These are phyloP conservation scores for Pseudobourletiella spinata DNA, from an alignment of 1,140 invertebrate genomes.

Conservation along the genomic window DNA sequence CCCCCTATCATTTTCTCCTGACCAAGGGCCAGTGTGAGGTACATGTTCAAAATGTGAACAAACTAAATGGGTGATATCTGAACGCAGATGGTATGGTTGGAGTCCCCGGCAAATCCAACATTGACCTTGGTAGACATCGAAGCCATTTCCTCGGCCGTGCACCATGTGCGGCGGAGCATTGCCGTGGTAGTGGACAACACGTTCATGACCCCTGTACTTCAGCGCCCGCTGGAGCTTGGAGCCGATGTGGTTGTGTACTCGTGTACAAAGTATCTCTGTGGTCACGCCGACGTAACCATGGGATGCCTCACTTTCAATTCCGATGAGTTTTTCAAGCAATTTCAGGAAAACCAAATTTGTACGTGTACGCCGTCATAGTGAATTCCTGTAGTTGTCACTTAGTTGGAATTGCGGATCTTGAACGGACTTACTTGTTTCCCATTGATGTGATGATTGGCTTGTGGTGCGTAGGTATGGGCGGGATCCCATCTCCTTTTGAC, in stretches of 20 bases:
- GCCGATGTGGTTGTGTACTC: conserved; percentile 58
- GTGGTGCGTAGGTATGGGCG: conserved; percentile 42
- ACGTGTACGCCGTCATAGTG: too few species aligned
- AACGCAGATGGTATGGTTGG: conserved; percentile 81
- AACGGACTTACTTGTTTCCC: too few species aligned
- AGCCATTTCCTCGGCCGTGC: conserved; percentile 56
- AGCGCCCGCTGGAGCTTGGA: conserved; percentile 54
- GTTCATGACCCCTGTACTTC: conserved; percentile 75
- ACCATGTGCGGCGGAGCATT: conserved; percentile 52
- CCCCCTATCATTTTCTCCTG: background rate
- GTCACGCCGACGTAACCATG: conserved; percentile 60
- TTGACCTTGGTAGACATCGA: conserved; percentile 85
- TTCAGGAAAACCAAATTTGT: conserved; percentile 54
- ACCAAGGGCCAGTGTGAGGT: background rate
- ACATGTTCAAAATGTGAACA: too few species aligned
- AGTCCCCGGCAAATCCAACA: conserved; percentile 92
- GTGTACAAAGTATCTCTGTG: conserved; percentile 61
- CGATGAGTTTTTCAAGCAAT: conserved; percentile 44
- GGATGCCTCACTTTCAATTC: conserved; percentile 48
- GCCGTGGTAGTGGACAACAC: conserved; percentile 94
- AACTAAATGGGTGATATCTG: background rate
- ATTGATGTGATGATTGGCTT: background rate
- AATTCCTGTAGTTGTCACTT: conserved; percentile 38
- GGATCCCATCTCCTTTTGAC: conserved; percentile 58
- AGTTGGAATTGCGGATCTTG: too few species aligned